Conservation (phyloP, 1,140 invertebrate genomes). For the Vollenhovia emeryi region DNA sequence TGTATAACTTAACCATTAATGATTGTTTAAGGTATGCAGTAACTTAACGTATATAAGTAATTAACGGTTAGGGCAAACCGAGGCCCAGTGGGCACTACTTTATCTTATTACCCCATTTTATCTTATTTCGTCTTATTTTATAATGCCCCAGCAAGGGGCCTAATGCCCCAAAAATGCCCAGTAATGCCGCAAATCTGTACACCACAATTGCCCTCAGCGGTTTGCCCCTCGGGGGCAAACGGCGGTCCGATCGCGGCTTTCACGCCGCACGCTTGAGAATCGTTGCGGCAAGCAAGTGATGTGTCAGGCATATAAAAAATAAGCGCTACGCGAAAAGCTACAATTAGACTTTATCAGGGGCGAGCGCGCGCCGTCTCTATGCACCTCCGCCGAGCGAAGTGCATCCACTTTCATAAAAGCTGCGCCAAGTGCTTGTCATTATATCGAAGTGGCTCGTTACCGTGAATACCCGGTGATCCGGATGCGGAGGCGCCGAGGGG, state of each 20-base stretch:
- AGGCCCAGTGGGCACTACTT: too few species aligned
- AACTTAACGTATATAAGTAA: not conserved
- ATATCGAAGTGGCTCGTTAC: conserved; percentile 40
- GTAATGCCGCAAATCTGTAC: too few species aligned
- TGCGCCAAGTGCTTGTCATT: conserved; percentile 37
- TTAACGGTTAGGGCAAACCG: too few species aligned
- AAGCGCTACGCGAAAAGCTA: not conserved
- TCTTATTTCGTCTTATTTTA: too few species aligned
- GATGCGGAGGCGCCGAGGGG: conserved; percentile 30
- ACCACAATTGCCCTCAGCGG: too few species aligned
- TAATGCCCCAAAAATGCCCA: too few species aligned
- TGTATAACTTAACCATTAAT: not conserved
- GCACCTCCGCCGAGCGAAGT: not conserved
- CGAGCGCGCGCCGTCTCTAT: not conserved
- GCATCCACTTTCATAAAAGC: conserved; percentile 23
- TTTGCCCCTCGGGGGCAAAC: too few species aligned
- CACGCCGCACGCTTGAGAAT: not conserved
- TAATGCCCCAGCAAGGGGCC: too few species aligned
- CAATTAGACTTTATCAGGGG: conserved; percentile 22
- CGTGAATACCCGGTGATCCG: conserved; percentile 55
- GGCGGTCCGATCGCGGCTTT: too few species aligned
- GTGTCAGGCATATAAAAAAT: conserved; percentile 8
- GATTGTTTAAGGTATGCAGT: not conserved
- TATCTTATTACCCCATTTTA: too few species aligned
- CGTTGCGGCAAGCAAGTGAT: not conserved